Percentiles rank a stretch among this genome's conserved stretches.
phyloP scores from a whole-genome alignment of 2,888 invertebrate species.

The Acronicta aceris region DNA sequence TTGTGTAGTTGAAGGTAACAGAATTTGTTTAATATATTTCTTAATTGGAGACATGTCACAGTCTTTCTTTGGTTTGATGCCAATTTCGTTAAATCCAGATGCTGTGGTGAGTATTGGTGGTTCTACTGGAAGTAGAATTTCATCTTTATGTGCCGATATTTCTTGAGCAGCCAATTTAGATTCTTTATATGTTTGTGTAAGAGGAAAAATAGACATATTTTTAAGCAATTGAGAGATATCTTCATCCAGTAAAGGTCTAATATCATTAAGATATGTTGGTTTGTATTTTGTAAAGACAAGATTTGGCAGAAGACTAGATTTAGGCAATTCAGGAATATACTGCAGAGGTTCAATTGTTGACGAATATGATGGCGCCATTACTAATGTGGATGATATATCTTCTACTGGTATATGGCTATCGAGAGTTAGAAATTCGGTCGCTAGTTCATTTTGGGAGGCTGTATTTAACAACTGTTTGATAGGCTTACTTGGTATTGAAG shows the following conservation, averaged over 20 bases:
- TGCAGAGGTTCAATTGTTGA: neutral
- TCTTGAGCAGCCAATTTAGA: neutral
- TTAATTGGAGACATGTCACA: neutral
- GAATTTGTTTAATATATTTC: neutral
- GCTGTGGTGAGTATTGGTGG: neutral
- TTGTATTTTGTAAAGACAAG: neutral
- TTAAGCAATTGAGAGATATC: neutral
- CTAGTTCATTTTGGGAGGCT: neutral
- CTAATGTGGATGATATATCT: neutral
- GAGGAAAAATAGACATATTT: neutral
- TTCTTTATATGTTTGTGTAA: neutral
- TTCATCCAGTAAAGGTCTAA: neutral
- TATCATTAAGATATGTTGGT: neutral
- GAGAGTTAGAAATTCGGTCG: neutral
- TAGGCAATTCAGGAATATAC: neutral
- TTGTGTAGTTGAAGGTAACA: neutral
- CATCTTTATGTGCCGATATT: neutral
- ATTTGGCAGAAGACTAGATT: neutral
- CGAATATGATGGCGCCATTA: neutral
- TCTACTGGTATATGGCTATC: neutral
- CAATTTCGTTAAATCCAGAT: neutral
- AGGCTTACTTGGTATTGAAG: neutral
- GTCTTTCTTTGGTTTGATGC: neutral
- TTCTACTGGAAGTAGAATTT: neutral
- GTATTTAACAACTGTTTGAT: neutral